These are phyloP conservation scores for Sebastes kiyomatsui DNA, from an alignment of 2,797 vertebrate species.

Conservation along the genomic window DNA sequence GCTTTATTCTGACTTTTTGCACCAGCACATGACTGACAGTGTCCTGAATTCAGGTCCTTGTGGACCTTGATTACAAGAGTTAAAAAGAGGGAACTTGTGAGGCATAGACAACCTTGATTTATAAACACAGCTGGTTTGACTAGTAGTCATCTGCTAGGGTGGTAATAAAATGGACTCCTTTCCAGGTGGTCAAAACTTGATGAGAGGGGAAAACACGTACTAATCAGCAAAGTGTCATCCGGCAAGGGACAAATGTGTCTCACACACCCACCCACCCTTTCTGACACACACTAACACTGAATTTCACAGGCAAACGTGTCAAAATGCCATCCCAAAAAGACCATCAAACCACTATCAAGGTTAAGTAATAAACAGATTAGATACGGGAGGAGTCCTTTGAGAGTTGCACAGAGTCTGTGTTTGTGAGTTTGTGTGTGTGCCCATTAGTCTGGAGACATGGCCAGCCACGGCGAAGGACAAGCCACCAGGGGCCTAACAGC, in stretches of 20 bases:
- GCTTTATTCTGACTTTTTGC: background rate
- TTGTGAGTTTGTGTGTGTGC: background rate
- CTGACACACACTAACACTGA: background rate
- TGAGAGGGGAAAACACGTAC: constrained; percentile 56
- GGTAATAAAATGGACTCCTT: constrained; percentile 45
- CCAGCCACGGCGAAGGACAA: constrained; percentile 35
- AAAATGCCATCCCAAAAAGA: background rate
- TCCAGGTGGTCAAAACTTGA: constrained; percentile 64
- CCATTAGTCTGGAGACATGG: constrained; percentile 34
- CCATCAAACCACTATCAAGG: background rate
- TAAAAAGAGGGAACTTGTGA: background rate
- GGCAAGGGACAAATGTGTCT: constrained; percentile 35
- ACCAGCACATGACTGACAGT: background rate
- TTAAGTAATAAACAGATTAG: constrained; percentile 1
- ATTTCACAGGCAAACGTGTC: background rate
- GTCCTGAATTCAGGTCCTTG: background rate
- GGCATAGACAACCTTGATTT: constrained; percentile 8
- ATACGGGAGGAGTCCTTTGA: background rate
- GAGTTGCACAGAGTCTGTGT: background rate
- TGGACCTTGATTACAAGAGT: background rate
- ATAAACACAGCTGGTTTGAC: constrained; percentile 64
- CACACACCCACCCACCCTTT: background rate
- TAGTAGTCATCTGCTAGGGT: constrained; percentile 28
- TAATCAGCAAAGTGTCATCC: constrained; percentile 45
- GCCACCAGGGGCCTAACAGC: constrained; percentile 71